Conservation (phyloP, 2,888 invertebrate genomes). For the Yponomeuta sedellus region DNA sequence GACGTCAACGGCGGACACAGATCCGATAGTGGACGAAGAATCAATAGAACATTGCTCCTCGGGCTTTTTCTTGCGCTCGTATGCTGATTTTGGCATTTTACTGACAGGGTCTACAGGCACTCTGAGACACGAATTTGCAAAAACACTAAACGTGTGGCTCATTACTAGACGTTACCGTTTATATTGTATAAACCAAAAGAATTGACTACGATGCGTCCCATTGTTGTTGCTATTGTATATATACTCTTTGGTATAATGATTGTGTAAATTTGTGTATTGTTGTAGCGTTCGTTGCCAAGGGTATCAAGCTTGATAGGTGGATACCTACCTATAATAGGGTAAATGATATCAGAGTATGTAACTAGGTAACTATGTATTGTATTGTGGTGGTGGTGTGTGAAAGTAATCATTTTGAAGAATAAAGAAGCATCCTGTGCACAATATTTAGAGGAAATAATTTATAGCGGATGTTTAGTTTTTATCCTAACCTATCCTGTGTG, state of each 20-base stretch:
- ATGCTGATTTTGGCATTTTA: conserved; percentile 82
- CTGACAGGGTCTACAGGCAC: conserved; percentile 83
- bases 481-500: too few relatives aligned
- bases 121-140: conserved; percentile 83
- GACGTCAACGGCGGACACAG: conserved; percentile 42
- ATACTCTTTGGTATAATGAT: too few relatives aligned
- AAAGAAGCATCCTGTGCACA: too few relatives aligned
- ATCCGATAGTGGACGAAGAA: conserved; percentile 44
- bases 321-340: background rate
- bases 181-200: background rate
- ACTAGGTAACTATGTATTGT: too few relatives aligned
- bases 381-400: too few relatives aligned
- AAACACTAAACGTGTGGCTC: conserved; percentile 78
- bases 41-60: conserved; percentile 55
- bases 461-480: too few relatives aligned
- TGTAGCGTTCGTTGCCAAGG: background rate
- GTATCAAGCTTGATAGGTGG: background rate
- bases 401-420: too few relatives aligned
- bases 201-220: background rate
- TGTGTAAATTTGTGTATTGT: background rate
- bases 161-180: conserved; percentile 42
- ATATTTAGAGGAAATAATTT: too few relatives aligned
- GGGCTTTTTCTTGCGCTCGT: conserved; percentile 76
- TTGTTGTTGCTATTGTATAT: background rate
- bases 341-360: too few relatives aligned